These are phyloP conservation scores for Philypnodon macrostomus DNA, from an alignment of 2,797 vertebrate genomes.

Conservation along the genomic window DNA sequence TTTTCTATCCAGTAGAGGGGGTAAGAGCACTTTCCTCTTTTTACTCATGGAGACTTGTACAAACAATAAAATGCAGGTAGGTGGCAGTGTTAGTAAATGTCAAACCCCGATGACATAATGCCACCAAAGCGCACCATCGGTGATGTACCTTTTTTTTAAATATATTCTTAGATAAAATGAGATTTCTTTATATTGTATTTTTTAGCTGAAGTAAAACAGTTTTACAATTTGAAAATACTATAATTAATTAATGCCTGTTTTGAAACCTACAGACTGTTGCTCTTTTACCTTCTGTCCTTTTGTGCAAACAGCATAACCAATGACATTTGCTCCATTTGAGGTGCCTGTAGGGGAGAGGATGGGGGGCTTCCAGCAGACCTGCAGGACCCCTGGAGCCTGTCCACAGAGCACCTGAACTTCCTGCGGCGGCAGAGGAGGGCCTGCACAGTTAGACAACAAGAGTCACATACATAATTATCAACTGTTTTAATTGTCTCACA, in stretches of 20 bases:
- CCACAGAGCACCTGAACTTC: constrained; percentile 87
- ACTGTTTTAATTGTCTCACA: constrained; percentile 1
- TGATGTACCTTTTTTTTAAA: constrained; percentile 29
- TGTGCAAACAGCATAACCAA: constrained; percentile 91
- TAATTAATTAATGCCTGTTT: background rate
- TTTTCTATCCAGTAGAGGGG: constrained; percentile 60
- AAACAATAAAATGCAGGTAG: constrained; percentile 29
- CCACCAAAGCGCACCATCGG: constrained; percentile 21
- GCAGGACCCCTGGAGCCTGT: constrained; percentile 79
- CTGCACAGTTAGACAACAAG: constrained; percentile 61
- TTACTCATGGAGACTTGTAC: constrained; percentile 18
- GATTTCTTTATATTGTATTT: constrained; percentile 5
- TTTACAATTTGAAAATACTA: no score
- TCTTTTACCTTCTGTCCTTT: constrained; percentile 89
- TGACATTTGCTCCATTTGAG: constrained; percentile 91
- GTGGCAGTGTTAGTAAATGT: constrained; percentile 40
- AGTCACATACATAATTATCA: constrained; percentile 1
- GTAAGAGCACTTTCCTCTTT: constrained; percentile 35
- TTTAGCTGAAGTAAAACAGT: background rate
- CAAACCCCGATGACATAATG: constrained; percentile 41
- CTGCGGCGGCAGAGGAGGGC: constrained; percentile 90
- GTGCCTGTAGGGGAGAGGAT: constrained; percentile 83
- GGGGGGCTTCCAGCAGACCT: constrained; percentile 91
- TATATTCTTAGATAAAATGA: constrained; percentile 15
- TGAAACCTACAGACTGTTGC: background rate